phyloP scores from a whole-genome alignment of 2,797 vertebrate species.

The Microchirus variegatus region DNA sequence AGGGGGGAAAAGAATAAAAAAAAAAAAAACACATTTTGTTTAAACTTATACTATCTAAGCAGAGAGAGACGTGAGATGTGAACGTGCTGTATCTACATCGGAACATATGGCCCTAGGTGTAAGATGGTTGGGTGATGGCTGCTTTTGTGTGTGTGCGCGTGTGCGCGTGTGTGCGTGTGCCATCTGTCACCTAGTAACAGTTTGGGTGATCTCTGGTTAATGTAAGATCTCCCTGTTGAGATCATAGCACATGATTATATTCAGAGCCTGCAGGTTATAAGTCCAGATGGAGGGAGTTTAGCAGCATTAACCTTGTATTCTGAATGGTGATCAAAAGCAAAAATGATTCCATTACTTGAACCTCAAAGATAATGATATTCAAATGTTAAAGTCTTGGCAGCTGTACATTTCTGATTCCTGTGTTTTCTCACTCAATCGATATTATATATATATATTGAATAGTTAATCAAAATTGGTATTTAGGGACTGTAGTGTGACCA shows the following conservation, averaged over 20 bases:
- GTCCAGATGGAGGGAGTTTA: slow-evolving; percentile 55
- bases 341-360: slow-evolving; percentile 7
- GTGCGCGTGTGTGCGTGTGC: slow-evolving; percentile 41
- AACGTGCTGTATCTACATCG: slow-evolving; percentile 44
- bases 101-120: slow-evolving; percentile 72
- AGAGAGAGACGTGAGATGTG: slow-evolving; percentile 37
- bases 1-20: background rate
- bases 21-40: slow-evolving; percentile 25
- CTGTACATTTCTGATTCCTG: slow-evolving; percentile 2
- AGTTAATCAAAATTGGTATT: no score
- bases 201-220: slow-evolving; percentile 63
- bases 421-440: background rate
- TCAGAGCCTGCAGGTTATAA: slow-evolving; percentile 50
- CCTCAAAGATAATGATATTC: background rate
- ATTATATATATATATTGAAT: no score
- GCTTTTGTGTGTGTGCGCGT: slow-evolving; percentile 25
- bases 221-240: slow-evolving; percentile 53
- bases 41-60: slow-evolving; percentile 44
- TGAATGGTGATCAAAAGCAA: slow-evolving; percentile 14
- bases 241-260: slow-evolving; percentile 60
- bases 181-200: slow-evolving; percentile 76
- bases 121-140: slow-evolving; percentile 21
- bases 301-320: slow-evolving; percentile 16
- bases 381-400: slow-evolving; percentile 5
- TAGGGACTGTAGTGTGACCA: background rate